Evolutionary conservation across 1,140 invertebrate genomes (phyloP), one percentile per base, ranked within the genome.

Genomic region (Lutraria rhynchaena): DNA sequence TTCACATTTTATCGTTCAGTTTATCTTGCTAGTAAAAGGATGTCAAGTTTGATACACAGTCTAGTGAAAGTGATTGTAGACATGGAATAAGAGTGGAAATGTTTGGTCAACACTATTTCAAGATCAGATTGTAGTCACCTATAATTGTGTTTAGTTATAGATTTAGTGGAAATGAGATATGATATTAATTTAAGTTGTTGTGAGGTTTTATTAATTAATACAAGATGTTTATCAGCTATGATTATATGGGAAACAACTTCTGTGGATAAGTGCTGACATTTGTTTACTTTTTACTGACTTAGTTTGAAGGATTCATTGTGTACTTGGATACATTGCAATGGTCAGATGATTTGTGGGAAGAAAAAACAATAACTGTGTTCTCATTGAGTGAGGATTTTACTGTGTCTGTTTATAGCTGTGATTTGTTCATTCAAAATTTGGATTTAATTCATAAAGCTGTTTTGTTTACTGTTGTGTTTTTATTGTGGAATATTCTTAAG

Each of bases 31-130:
- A 65, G 35, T 5, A 41, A 49, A 46, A 67, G 41, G 41, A 46
- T 67, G 63, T 67, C 63, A 67, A n/a, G 44, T 35, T 49, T 46
- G 4, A 67, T 67, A 67, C 63, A 67, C 63, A 67, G 63, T 67
- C 63, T 67, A 67, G 37, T 41, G 37, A 41, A 41, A 41, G 37
- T 41, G 5, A 7, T n/a, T 7, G 15, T 15, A 41, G 15, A 46
- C 41, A 67, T 13, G 17, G 44, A 27, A 46, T 49, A 46, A 27
- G 49, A 67, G 49, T 37, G 37, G 61, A 65, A 65, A 46, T 67
- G 22, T 67, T 29, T 67, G 24, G 63, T 22, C 63, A 67, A 41
- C 5, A 7, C 15, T 41, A 41, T 15, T 41, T 41, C 5, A 41
- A 7, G 37, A 7, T 15, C 5, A 41, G 5, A 41, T 7, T 41